Base-by-base conservation (phyloP, 2,888 invertebrate species). In the Cantharis rufa region DNA sequence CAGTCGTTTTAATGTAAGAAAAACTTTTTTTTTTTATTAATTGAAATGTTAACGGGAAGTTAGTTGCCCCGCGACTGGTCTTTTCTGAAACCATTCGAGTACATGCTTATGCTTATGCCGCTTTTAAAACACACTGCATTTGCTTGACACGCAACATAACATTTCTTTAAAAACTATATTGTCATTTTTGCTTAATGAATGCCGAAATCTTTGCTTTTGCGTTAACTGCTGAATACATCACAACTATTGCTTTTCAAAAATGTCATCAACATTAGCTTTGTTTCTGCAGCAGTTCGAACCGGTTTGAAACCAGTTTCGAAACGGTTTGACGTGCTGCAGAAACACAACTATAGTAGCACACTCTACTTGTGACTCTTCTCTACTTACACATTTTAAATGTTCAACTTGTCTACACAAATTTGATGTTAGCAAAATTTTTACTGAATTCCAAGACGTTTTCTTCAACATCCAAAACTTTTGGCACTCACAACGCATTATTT, bases 1-100 rank as follows among this genome's bases (percentile, higher is more conserved):
- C 87, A 87, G 87, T 87, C 87, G 87, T 86, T 82, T 81, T 78
- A 79, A 71, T 66, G 69, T 71, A 69, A 74, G 48, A 48, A 48
- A n/a, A 48, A 75, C 18, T 64, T 62, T 64, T 68, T 74, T n/a
- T 48, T 71, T 73, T 74, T 69, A 63, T 15, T 62, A 62, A 77
- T 72, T 68, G 72, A 70, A 75, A 76, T 80, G 73, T 77, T 75
- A 73, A 76, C 80, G 78, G 83, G 85, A 87, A 88, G 90, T 91
- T 91, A 91, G 90, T 91, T 91, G 91, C 91, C 91, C 90, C 87
- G 85, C 87, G 91, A 91, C 91, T 91, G 92, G 91, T 92, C 92
- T 92, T 92, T 92, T 92, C 92, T 92, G 92, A 92, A 92, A 92
- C 91, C 89, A 88, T 90, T 90, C 83, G 84, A 83, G 74, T 80